A percentile compares a stretch with the other conserved stretches of the same genome.
Conservation (phyloP, 2,888 invertebrate species). For the Agrypnus murinus region DNA sequence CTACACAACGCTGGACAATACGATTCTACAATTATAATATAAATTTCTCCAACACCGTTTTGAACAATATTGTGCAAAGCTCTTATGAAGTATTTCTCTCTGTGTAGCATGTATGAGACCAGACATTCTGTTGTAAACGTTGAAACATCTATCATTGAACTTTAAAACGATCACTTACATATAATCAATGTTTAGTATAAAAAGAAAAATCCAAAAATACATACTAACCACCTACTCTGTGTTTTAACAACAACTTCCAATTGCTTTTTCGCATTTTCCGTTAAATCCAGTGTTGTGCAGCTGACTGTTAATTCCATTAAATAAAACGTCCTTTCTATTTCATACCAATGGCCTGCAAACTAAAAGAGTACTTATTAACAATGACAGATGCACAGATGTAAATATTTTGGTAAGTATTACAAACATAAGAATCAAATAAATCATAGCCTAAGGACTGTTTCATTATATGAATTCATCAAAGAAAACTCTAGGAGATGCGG, state of each 20-base stretch:
- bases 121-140: no score
- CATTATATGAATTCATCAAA: conserved; percentile 26
- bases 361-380: conserved; percentile 66
- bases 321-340: conserved; percentile 85
- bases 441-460: conserved; percentile 15
- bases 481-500: no score
- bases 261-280: conserved; percentile 73
- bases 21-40: no score
- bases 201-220: conserved; percentile 14
- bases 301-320: conserved; percentile 81
- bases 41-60: no score
- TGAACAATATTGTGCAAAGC: no score
- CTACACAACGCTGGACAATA: no score
- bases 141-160: no score
- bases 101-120: no score
- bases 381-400: neutral
- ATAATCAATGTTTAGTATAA: no score
- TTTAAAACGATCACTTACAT: no score
- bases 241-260: conserved; percentile 78
- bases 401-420: conserved; percentile 13
- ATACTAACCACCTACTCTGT: conserved; percentile 78
- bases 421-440: no score
- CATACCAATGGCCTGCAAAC: conserved; percentile 83
- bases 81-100: no score
- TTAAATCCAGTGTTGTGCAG: conserved; percentile 79